Conservation (phyloP, 2,113 vertebrate species). For the Hydrochoerus hydrochaeris region DNA sequence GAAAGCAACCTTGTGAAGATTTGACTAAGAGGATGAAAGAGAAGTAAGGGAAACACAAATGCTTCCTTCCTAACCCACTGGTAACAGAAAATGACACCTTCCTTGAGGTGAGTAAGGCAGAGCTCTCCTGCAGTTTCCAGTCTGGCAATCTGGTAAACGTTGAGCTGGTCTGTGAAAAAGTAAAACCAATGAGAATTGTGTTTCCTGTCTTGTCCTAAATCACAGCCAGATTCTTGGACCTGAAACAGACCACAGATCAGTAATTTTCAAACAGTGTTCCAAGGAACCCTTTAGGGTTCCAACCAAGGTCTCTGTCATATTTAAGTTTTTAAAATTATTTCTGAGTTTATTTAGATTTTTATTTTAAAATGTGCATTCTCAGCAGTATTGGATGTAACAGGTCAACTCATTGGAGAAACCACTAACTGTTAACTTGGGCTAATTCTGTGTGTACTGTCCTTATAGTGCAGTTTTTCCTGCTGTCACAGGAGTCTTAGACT, state of each 20-base stretch:
- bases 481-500: neutral
- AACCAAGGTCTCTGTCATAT: neutral
- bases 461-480: neutral
- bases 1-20: neutral
- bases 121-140: neutral
- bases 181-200: neutral
- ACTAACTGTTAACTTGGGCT: neutral
- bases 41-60: neutral
- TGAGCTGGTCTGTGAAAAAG: neutral
- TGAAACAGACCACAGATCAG: neutral
- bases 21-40: neutral
- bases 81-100: neutral
- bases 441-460: neutral
- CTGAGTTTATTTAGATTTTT: neutral
- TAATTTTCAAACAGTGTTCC: neutral
- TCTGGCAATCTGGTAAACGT: neutral
- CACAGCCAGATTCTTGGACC: neutral
- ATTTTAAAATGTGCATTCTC: neutral
- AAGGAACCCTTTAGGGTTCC: conserved; percentile 9
- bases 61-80: neutral
- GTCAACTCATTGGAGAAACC: neutral
- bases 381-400: neutral
- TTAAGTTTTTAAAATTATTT: neutral
- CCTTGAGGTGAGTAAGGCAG: neutral
- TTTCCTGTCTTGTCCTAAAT: neutral